Percentiles rank a stretch among this genome's conserved stretches.
Conservation (phyloP, 2,888 invertebrate species). For the Mimachlamys varia region DNA sequence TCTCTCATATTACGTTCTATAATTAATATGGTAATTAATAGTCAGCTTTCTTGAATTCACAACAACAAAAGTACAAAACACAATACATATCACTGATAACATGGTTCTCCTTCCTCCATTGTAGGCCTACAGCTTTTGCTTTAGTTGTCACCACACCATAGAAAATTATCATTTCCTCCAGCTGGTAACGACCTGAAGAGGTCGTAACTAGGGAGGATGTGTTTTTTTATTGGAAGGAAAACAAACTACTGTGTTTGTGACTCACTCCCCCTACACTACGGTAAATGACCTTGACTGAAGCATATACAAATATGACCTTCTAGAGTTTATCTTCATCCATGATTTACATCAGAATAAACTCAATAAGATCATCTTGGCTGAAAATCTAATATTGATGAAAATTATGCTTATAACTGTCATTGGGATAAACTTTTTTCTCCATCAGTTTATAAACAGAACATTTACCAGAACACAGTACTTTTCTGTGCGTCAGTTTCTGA, state of each 20-base stretch:
- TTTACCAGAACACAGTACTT: not conserved
- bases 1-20: no score
- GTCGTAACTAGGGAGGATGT: not conserved
- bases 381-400: no score
- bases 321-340: not conserved
- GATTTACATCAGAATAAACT: not conserved
- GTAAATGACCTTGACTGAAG: not conserved
- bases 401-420: no score
- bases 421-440: not conserved
- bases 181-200: not conserved
- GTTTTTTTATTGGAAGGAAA: not conserved
- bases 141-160: no score
- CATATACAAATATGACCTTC: not conserved
- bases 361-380: not conserved
- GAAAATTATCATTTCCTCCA: not conserved
- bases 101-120: no score
- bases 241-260: not conserved
- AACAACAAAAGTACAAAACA: no score
- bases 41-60: no score
- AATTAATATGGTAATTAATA: no score
- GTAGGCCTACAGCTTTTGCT: no score
- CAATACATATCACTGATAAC: no score
- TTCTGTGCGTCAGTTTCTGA: not conserved
- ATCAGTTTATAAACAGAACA: not conserved
- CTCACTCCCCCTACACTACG: not conserved